These are phyloP conservation scores for Stylophora pistillata DNA, from an alignment of 64 coral and sea anemone genomes.

Conservation along the genomic window DNA sequence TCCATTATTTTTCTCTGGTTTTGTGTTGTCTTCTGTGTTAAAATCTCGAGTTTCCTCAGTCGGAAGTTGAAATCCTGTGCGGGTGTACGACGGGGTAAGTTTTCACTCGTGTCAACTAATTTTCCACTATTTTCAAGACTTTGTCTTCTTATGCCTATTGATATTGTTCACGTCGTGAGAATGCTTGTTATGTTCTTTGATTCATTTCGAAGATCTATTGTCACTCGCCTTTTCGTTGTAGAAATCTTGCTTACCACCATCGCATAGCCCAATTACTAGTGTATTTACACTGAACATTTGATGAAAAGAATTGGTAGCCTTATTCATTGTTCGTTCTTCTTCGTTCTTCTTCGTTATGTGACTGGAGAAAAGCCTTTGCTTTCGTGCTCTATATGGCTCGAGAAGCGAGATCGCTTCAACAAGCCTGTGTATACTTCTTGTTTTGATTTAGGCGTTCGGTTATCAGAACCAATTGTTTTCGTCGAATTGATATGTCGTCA, in stretches of 20 bases:
- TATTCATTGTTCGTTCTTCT: conserved; percentile 3
- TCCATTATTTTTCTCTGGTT: neutral
- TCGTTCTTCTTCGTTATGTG: neutral
- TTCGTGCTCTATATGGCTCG: neutral
- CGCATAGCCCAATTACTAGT: neutral
- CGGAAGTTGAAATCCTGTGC: conserved; percentile 47
- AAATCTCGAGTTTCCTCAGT: neutral
- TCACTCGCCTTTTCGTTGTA: neutral
- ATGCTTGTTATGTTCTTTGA: neutral
- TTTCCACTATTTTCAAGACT: neutral
- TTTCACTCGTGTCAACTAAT: conserved; percentile 12
- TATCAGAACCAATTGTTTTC: neutral
- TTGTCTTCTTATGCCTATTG: neutral
- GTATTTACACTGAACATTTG: conserved; percentile 22
- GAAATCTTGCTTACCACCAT: neutral
- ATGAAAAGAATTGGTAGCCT: neutral
- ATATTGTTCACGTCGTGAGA: neutral
- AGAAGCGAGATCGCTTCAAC: neutral
- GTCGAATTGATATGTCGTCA: neutral
- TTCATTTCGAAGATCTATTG: neutral
- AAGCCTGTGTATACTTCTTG: neutral
- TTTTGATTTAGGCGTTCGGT: neutral
- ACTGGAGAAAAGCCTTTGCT: too few species aligned
- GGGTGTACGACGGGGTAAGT: conserved; percentile 13
- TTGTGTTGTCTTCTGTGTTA: neutral